A percentile compares a stretch with the other conserved stretches of the same genome.
phyloP scores from a whole-genome alignment of 30 jellyfish, hydroid and myxozoan species.

The Morbakka virulenta region DNA sequence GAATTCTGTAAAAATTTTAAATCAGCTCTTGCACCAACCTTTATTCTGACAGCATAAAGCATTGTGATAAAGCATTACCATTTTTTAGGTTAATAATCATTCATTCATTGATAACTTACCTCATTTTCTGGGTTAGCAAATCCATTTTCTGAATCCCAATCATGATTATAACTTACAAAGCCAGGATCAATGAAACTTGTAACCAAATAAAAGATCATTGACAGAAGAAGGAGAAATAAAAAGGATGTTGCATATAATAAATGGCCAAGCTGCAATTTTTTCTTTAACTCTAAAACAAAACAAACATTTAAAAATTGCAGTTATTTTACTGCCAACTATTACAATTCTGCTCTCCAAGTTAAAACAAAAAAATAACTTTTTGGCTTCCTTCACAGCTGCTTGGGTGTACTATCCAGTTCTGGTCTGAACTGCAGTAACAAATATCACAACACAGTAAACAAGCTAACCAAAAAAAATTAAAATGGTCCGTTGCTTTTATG shows the following conservation, averaged over 20 bases:
- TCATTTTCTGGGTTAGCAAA: too few species aligned
- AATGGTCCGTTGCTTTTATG: too few species aligned
- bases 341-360: not conserved
- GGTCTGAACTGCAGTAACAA: too few species aligned
- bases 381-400: not conserved
- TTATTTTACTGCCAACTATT: too few species aligned
- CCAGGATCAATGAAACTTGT: conserved; percentile 92
- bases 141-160: conserved; percentile 8
- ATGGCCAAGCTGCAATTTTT: conserved; percentile 55
- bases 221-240: conserved; percentile 44
- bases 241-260: conserved; percentile 57
- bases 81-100: too few species aligned
- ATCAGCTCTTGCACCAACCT: too few species aligned
- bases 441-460: too few species aligned
- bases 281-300: conserved; percentile 23
- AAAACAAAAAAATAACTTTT: not conserved
- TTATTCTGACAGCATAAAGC: too few species aligned
- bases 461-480: too few species aligned
- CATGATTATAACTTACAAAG: conserved; percentile 36
- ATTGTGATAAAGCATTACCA: too few species aligned
- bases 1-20: too few species aligned
- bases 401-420: not conserved
- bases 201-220: conserved; percentile 59
- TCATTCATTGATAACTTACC: too few species aligned
- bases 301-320: not conserved